Base-by-base conservation (phyloP, 2,113 vertebrate species). In the Steatornis caripensis region DNA sequence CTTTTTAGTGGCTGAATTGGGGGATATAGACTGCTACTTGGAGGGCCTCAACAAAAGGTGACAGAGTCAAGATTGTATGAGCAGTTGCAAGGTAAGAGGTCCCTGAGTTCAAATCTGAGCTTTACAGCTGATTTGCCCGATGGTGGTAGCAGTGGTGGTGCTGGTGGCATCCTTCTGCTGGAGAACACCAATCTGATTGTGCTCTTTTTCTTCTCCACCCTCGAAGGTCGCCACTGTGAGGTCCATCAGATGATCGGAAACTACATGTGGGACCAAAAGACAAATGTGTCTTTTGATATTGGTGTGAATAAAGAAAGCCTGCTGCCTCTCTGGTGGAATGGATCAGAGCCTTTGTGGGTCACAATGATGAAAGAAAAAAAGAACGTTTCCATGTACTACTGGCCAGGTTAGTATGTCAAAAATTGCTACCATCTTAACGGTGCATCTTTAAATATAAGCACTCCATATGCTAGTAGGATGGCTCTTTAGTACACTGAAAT, bases 231-330 rank as follows among this genome's bases (percentile, higher is more conserved):
- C 24, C 98, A 99, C 78, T 99, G 98, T 54, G 99, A 99, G 37
- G 96, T 98, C 58, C 99, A 99, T 93, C 99, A 99, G 77, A 99
- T 99, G 98, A 99, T 45, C 9, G 99, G 99, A 61, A 99, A 99
- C 97, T 99, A 98, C 97, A 99, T 99, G 99, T 99, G 99, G 99
- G 99, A 99, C 64, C 95, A 98, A 85, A 91, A 36, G 36, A 97
- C 97, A 18, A 97, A 98, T 20, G 98, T 98, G 26, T 99, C 99
- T 43, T 99, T 99, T 48, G 91, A 99, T 90, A 99, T 99, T 20
- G 99, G 99, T 27, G 98, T 98, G 79, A 99, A 99, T 93, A 84
- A 93, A 69, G 99, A 99, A 90, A 99, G 99, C 83, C 97, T 96
- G 36, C 84, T 99, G 86, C 98, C 99, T 26, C 95, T 99, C 46